These are phyloP conservation scores for Odontocolon sp. DNA, from an alignment of 2,888 invertebrate species.

Conservation along the genomic window DNA sequence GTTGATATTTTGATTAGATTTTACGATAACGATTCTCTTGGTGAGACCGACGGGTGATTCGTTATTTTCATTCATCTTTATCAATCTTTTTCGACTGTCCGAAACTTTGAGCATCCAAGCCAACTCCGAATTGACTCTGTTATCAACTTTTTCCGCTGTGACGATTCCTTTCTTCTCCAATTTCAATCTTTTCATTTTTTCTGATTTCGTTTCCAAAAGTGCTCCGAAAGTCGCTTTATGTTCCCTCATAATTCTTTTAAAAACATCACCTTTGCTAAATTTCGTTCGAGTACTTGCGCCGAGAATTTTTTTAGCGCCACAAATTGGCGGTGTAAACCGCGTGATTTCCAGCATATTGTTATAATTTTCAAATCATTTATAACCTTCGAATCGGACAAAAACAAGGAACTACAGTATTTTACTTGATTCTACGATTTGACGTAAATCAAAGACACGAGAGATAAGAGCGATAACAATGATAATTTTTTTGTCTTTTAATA, in stretches of 20 bases:
- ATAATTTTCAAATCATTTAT: neutral
- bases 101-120: constrained; percentile 46
- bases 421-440: no score
- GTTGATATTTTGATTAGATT: neutral
- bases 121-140: constrained; percentile 35
- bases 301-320: neutral
- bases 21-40: no score
- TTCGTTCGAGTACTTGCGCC: constrained; percentile 1
- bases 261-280: constrained; percentile 78
- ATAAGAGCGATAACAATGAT: no score
- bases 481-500: no score
- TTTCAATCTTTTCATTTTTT: constrained; percentile 78
- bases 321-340: neutral
- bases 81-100: neutral
- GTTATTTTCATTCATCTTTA: neutral
- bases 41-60: neutral
- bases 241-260: constrained; percentile 81
- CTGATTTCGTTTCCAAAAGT: constrained; percentile 81
- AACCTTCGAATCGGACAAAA: constrained; percentile 10
- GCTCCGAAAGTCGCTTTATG: constrained; percentile 82
- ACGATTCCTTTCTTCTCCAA: constrained; percentile 48
- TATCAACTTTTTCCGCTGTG: neutral
- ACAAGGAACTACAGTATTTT: no score
- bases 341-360: constrained; percentile 16
- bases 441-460: no score